Evolutionary conservation across 2,888 invertebrate genomes (phyloP), one percentile per base, ranked within the genome.

Genomic region (Zygothrica quintamaculata): DNA sequence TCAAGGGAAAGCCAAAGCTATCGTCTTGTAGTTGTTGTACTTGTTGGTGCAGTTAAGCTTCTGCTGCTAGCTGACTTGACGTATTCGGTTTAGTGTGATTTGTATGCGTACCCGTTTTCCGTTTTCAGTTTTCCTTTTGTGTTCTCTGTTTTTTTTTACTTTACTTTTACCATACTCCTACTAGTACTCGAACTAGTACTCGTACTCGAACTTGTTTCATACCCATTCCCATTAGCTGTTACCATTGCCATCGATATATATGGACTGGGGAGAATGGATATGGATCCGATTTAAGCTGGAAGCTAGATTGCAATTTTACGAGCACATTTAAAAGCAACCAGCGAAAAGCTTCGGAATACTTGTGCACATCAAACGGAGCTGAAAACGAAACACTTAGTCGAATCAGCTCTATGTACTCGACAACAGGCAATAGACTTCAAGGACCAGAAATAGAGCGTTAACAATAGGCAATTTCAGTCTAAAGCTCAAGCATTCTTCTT

Each of bases 51-150:
- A 56, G 53, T 50, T 68, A 59, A 72, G 61, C 77, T 73, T 61
- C 46, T 67, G 64, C 57, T 22, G 47, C 43, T 52, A 22, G 51
- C 48, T 59, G 69, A 65, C 77, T 80, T 84, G 77, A 79, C 77
- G 80, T 77, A 79, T 84, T 79, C 61, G 84, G 84, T 65, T 82
- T 77, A 77, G 79, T 73, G 84, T 80, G 79, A 79, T 84, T 79
- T 79, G 80, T 84, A 75, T 71, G 81, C 65, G 43, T 34, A 44
- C 39, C 42, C 50, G 13, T 60, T 50, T 22, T 11, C 31, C 18
- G 26, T 13, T 11, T 26, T 33, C 5, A 26, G 6, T 11, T 12
- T n/a, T 18, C 5, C 36, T 4, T 4, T 36, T n/a, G n/a, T n/a
- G n/a, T n/a, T n/a, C n/a, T n/a, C n/a, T n/a, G n/a, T n/a, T n/a